Base-by-base conservation (phyloP, 2,113 vertebrate species). In the Grammomys dolichurus region DNA sequence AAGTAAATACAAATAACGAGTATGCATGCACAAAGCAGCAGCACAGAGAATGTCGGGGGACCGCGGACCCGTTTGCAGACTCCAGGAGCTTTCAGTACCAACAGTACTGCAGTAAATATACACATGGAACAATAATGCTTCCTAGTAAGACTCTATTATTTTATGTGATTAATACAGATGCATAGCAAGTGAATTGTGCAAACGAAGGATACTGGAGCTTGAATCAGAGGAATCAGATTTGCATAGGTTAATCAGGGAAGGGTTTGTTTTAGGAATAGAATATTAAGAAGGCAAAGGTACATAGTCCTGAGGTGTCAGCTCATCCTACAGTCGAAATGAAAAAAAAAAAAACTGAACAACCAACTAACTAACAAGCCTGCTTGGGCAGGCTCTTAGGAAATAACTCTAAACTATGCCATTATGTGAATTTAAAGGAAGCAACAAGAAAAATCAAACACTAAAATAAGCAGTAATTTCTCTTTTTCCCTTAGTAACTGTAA, bases 1-100 rank as follows among this genome's bases (percentile, higher is more conserved):
- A 48, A 51, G 6, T 31, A 87, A 87, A 54, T 43, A 33, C 69
- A 40, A 84, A 4, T 36, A 48, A 24, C 4, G 26, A 14, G 22
- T 58, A 60, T n/a, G 8, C 43, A 0, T n/a, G 8, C 43, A 0
- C 14, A 33, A 76, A 73, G 26, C 11, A 70, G 1, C 4, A 13
- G 40, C 2, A 9, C 0, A 8, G 20, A 33, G 19, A 69, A 19
- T 43, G 6, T 16, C 46, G 80, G 60, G 78, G 65, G 65, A 46
- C 17, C 10, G 1, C 28, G 28, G 67, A 33, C 5, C 4, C 8
- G 14, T 11, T 3, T 22, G 87, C 7, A 7, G 40, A 20, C 10
- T 5, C 28, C 56, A 82, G 77, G 3, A 31, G 13, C 0, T 48
- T 65, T 36, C 1, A 28, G 0, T 31, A 8, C 54, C 43, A 88